Evolutionary conservation across 2,113 vertebrate genomes (phyloP).

Genomic region (Apaloderma vittatum): DNA sequence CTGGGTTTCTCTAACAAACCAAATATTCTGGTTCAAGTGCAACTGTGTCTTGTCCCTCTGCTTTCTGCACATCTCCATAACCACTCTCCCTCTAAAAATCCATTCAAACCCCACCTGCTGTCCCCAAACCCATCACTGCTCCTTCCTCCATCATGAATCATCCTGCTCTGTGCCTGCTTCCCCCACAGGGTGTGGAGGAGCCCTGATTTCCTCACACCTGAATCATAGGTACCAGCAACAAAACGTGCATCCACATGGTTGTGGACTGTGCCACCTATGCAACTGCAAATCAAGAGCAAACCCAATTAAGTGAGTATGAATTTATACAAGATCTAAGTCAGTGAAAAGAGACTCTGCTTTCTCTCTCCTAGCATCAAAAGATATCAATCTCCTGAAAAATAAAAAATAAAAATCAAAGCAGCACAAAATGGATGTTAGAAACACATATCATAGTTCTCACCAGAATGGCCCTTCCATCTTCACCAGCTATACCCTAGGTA

Average conservation of each 20-base stretch:
- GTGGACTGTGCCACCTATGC: not conserved
- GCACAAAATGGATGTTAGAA: not conserved
- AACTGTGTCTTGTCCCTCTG: not conserved
- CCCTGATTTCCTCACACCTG: not conserved
- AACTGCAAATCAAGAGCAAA: not conserved
- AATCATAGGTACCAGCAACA: not conserved
- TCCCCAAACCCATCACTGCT: not conserved
- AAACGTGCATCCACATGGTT: not conserved
- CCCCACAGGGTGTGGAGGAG: fast-evolving
- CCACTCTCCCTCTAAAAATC: not conserved
- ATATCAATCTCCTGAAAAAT: not conserved
- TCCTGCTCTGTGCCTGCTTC: fast-evolving
- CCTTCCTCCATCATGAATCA: not conserved
- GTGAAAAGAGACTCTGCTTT: not conserved
- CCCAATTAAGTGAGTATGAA: not conserved
- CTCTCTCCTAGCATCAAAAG: not conserved
- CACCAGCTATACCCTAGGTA: not conserved
- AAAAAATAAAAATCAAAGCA: not conserved
- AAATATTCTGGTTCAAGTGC: not conserved
- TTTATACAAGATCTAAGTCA: not conserved
- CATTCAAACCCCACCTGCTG: fast-evolving
- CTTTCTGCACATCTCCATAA: not conserved
- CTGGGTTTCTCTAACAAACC: not conserved
- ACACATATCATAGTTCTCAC: not conserved
- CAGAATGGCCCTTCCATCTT: not conserved